phyloP scores from a whole-genome alignment of 1,140 invertebrate genomes.

The Melitaea cinxia region DNA sequence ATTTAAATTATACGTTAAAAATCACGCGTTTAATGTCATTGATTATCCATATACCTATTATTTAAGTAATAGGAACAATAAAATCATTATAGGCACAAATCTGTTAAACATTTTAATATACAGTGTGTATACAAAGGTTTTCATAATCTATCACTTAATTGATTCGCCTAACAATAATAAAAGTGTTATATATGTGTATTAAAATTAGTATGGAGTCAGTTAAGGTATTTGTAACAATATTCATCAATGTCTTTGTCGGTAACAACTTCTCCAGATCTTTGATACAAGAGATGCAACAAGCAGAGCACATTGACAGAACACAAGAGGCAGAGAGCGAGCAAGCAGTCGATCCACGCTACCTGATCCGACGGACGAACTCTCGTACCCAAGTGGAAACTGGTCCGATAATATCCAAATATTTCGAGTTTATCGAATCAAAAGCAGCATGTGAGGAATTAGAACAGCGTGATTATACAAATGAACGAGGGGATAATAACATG shows the following conservation, averaged over 20 bases:
- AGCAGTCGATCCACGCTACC: constrained; percentile 82
- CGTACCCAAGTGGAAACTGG: constrained; percentile 79
- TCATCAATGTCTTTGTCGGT: constrained; percentile 58
- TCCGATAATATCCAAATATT: constrained; percentile 52
- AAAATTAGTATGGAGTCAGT: constrained; percentile 1
- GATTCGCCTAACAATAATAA: too few relatives aligned
- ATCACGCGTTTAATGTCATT: not conserved
- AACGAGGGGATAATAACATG: constrained; percentile 35
- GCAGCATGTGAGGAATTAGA: constrained; percentile 78
- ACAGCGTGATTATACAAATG: constrained; percentile 54
- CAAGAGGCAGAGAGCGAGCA: constrained; percentile 80
- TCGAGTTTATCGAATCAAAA: constrained; percentile 61
- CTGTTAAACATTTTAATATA: not conserved
- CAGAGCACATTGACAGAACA: constrained; percentile 80
- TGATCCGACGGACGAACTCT: constrained; percentile 76
- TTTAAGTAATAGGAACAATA: not conserved
- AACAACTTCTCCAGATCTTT: constrained; percentile 38
- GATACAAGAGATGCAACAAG: constrained; percentile 78
- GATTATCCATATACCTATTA: not conserved
- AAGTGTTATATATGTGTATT: not conserved
- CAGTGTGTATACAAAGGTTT: not conserved
- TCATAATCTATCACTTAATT: not conserved
- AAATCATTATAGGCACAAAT: not conserved
- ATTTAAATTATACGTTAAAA: not conserved
- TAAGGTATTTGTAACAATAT: constrained; percentile 49